Base-by-base conservation (phyloP, 2,113 vertebrate genomes). In the Psettodes erumei region DNA sequence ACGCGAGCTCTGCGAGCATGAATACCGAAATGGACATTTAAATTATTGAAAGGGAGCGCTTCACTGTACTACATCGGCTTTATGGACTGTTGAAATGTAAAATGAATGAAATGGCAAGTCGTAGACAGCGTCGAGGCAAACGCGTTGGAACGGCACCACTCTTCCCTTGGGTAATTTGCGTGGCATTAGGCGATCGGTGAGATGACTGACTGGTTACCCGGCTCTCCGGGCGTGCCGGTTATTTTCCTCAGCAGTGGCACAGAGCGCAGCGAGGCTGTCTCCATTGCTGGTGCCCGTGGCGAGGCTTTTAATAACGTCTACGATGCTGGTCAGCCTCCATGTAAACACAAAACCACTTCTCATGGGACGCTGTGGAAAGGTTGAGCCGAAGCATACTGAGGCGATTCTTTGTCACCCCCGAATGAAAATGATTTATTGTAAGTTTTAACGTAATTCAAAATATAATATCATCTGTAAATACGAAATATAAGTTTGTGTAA, bases 271-370 rank as follows among this genome's bases (percentile, higher is more conserved):
- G 60, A 58, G 80, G 67, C 19, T 37, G 48, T 61, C n/a, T 79
- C 18, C 18, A 77, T 77, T 85, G 80, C 88, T 63, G 64, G 37
- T 40, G 5, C 64, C 77, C 70, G 69, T 76, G 79, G 62, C 23
- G 66, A 72, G 5, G 73, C 53, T 84, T 84, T 88, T 62, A 69
- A 61, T 68, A 62, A 48, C 56, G 71, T 69, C 42, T 42, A 28
- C 47, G 71, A 66, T 2, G 6, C 60, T 40, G 13, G 33, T 45
- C 25, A 8, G 23, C 66, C 60, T 51, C 12, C 23, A 62, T 38
- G 27, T 54, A 67, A 76, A 71, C 43, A 51, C 12, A 61, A 56
- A 61, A 56, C 54, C 25, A 42, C 43, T 23, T 61, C 21, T 61
- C 58, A 38, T 40, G 53, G 75, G 60, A 65, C 3, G 3, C 19